Evolutionary conservation across 2,888 invertebrate genomes (phyloP).

Genomic region (Toxonevra muliebris): DNA sequence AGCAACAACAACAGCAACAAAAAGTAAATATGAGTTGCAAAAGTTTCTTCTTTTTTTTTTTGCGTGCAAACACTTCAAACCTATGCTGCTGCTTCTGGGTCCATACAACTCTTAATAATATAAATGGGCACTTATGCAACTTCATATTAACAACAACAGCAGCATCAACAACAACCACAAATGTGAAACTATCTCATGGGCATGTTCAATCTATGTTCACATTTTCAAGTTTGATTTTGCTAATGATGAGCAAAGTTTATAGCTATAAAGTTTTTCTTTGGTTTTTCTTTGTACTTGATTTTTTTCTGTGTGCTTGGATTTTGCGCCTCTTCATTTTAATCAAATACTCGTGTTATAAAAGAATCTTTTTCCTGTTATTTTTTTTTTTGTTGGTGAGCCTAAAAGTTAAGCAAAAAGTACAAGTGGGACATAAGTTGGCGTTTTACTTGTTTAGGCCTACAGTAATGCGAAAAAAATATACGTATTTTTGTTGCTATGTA

Average conservation of each 20-base stretch:
- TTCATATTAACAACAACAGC: slow-evolving; percentile 8
- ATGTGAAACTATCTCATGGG: not conserved
- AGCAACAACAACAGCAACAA: not conserved
- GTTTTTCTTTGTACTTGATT: too few species aligned
- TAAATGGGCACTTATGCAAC: slow-evolving; percentile 15
- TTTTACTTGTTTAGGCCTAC: too few species aligned
- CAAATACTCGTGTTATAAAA: not conserved
- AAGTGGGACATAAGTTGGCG: too few species aligned
- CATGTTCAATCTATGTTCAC: not conserved
- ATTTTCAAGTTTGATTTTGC: not conserved
- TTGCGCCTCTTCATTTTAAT: not conserved
- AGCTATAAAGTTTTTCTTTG: too few species aligned
- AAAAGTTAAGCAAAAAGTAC: too few species aligned
- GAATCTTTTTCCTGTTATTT: too few species aligned
- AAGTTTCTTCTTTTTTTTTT: not conserved
- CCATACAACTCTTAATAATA: not conserved
- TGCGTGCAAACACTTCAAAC: not conserved
- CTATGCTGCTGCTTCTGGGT: too few species aligned
- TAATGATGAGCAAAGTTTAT: not conserved
- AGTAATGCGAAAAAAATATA: too few species aligned
- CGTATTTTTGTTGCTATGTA: too few species aligned
- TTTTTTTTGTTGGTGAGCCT: too few species aligned
- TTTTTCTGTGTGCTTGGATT: not conserved
- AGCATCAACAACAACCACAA: not conserved
- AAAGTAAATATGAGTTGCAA: slow-evolving; percentile 2